Evolutionary conservation across 1,140 invertebrate species (phyloP).

Genomic region (Drosophila azteca): DNA sequence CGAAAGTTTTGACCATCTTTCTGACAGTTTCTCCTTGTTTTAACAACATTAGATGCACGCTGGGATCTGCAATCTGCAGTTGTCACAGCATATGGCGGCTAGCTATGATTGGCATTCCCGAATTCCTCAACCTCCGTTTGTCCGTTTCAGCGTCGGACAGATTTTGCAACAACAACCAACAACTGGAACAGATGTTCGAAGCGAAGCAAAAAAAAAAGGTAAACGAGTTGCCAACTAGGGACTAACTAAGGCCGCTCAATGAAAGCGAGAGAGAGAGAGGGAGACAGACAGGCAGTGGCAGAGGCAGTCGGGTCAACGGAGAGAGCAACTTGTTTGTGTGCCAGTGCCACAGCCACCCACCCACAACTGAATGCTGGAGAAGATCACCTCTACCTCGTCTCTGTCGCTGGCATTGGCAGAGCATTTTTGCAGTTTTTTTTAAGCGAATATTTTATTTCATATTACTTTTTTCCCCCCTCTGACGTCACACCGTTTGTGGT

Average conservation of each 20-base stretch:
- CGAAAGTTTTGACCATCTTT: slow-evolving; percentile 23
- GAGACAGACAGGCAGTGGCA: not conserved
- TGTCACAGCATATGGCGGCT: slow-evolving; percentile 60
- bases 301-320: slow-evolving; percentile 1
- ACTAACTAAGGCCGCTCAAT: slow-evolving; percentile 27
- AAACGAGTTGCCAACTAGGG: slow-evolving; percentile 75
- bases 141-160: slow-evolving; percentile 47
- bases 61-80: slow-evolving; percentile 45
- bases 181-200: slow-evolving; percentile 71
- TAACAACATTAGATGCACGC: slow-evolving; percentile 41
- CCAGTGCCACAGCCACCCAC: slow-evolving; percentile 67
- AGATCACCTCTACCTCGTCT: slow-evolving; percentile 22
- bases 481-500: slow-evolving; percentile 32
- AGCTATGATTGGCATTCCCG: slow-evolving; percentile 39
- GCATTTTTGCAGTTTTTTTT: slow-evolving; percentile 50
- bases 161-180: slow-evolving; percentile 64
- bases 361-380: slow-evolving; percentile 57
- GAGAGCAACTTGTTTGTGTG: slow-evolving; percentile 40
- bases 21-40: slow-evolving; percentile 18
- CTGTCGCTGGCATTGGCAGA: slow-evolving; percentile 19
- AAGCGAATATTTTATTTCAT: slow-evolving; percentile 42
- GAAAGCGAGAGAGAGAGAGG: slow-evolving; percentile 20
- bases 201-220: slow-evolving; percentile 66
- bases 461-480: slow-evolving; percentile 25
- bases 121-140: slow-evolving; percentile 40